Evolutionary conservation across 1,140 invertebrate genomes (phyloP).

Genomic region (Tetragonula clypearis): DNA sequence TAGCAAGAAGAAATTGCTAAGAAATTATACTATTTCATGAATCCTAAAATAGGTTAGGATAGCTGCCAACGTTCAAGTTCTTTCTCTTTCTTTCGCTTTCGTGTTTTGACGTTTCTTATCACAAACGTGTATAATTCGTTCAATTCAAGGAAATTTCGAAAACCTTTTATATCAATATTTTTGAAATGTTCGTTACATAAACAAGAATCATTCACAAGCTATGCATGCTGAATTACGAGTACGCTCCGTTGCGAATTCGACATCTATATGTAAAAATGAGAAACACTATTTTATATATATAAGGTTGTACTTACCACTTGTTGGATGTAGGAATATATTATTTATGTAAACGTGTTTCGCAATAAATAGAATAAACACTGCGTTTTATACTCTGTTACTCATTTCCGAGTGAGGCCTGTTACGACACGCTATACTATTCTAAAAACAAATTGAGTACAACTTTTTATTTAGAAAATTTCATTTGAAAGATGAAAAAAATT

Average conservation of each 20-base stretch:
- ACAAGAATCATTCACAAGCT: neutral
- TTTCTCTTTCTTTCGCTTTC: neutral
- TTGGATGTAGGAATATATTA: neutral
- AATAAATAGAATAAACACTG: neutral
- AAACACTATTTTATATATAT: neutral
- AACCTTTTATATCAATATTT: neutral
- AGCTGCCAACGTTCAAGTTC: neutral
- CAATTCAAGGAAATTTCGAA: neutral
- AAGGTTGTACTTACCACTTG: conserved; percentile 14
- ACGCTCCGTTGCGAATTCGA: neutral
- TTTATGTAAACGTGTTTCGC: neutral
- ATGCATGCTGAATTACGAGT: no score
- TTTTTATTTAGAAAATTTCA: neutral
- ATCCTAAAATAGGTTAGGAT: neutral
- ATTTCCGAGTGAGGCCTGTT: neutral
- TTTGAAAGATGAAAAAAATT: neutral
- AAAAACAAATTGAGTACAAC: neutral
- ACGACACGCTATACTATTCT: no score
- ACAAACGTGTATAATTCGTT: neutral
- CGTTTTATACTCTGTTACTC: neutral
- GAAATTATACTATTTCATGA: neutral
- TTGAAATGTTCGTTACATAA: neutral
- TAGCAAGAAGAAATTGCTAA: neutral
- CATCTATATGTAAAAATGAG: neutral
- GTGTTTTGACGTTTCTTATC: neutral